These are phyloP conservation scores for Alouatta palliata DNA, from an alignment of 2,113 vertebrate genomes.

Conservation along the genomic window DNA sequence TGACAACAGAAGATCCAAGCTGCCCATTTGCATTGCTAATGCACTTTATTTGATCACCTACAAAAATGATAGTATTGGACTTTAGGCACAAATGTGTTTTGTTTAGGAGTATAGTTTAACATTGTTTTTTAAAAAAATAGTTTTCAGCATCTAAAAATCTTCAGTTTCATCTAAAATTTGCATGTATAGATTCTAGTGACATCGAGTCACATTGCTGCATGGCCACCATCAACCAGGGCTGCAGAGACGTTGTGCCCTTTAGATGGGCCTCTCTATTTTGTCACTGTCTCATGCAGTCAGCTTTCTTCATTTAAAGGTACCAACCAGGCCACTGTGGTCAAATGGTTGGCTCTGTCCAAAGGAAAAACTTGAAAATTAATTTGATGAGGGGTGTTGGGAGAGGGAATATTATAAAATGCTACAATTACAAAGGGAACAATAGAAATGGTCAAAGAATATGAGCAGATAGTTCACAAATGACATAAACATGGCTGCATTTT, in stretches of 20 bases:
- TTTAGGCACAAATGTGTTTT: background rate
- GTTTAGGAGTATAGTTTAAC: background rate
- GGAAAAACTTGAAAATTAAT: background rate
- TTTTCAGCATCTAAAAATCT: background rate
- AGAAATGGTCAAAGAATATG: background rate
- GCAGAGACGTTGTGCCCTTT: background rate
- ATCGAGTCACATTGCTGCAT: background rate
- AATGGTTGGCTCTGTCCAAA: background rate
- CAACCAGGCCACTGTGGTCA: background rate
- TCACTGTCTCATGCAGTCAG: background rate
- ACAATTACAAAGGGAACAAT: background rate
- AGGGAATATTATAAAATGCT: background rate
- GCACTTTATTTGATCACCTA: background rate
- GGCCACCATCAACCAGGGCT: background rate
- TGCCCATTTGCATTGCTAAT: background rate
- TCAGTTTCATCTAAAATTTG: background rate
- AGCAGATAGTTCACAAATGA: background rate
- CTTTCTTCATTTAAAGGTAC: background rate
- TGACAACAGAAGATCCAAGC: background rate
- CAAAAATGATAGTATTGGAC: background rate
- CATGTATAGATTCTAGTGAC: background rate
- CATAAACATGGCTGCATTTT: background rate
- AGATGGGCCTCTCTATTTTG: background rate
- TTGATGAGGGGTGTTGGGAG: background rate
- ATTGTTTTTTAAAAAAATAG: background rate